Percentiles rank a stretch among this genome's conserved stretches.
phyloP scores from a whole-genome alignment of 2,113 vertebrate species.

The Onychostoma macrolepis region DNA sequence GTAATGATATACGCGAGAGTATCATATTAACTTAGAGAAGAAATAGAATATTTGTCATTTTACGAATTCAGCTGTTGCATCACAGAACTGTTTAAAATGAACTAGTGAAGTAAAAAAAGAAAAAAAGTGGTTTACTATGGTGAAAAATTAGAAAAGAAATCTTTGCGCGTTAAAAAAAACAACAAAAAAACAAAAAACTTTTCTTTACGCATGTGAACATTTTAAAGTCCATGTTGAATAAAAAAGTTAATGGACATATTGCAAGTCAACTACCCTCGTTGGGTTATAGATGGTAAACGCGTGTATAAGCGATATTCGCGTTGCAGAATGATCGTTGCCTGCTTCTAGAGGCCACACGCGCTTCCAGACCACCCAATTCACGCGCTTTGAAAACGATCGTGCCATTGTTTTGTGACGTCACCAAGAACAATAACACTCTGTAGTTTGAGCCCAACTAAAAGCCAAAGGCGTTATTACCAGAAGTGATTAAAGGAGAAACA shows the following conservation, averaged over 20 bases:
- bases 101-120: too few species aligned
- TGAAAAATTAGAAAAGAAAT: background rate
- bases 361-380: slow-evolving; percentile 37
- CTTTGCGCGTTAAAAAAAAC: background rate
- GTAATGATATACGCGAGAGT: background rate
- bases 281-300: background rate
- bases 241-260: background rate
- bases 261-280: background rate
- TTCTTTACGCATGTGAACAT: background rate
- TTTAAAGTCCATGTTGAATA: background rate
- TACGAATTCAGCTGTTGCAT: background rate
- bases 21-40: too few species aligned
- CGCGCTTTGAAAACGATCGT: slow-evolving; percentile 46
- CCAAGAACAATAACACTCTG: slow-evolving; percentile 43
- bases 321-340: background rate
- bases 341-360: slow-evolving; percentile 16
- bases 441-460: slow-evolving; percentile 50
- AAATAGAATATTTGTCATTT: background rate
- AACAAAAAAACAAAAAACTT: too few species aligned
- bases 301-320: background rate
- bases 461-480: slow-evolving; percentile 42
- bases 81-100: background rate
- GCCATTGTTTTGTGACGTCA: slow-evolving; percentile 49
- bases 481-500: slow-evolving; percentile 38
- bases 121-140: background rate